These are phyloP conservation scores for Beris morrisii DNA, from an alignment of 2,888 invertebrate genomes.

Conservation along the genomic window DNA sequence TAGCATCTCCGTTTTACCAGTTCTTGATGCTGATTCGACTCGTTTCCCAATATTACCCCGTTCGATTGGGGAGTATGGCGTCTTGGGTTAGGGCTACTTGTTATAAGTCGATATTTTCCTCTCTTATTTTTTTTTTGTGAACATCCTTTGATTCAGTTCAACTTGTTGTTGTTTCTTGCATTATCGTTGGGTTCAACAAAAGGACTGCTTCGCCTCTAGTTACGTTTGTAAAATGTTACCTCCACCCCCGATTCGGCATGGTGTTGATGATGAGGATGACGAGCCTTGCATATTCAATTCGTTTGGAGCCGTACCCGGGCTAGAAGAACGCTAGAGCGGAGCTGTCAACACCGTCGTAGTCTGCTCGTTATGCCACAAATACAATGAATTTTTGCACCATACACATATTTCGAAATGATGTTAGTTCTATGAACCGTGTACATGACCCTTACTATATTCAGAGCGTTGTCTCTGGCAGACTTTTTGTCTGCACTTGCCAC, in stretches of 20 bases:
- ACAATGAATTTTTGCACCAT: conserved; percentile 15
- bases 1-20: background rate
- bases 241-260: conserved; percentile 30
- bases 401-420: background rate
- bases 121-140: background rate
- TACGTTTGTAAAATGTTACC: conserved; percentile 17
- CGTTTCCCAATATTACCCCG: conserved; percentile 11
- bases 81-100: background rate
- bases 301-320: background rate
- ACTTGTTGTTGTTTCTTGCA: conserved; percentile 9
- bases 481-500: conserved; percentile 31
- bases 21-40: conserved; percentile 13
- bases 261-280: conserved; percentile 39
- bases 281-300: conserved; percentile 39
- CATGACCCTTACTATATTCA: conserved; percentile 29
- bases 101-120: conserved; percentile 3
- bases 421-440: background rate
- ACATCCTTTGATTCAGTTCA: conserved; percentile 9
- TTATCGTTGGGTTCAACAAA: background rate
- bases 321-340: conserved; percentile 7
- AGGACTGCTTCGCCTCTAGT: background rate
- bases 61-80: background rate
- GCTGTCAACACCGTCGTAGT: conserved; percentile 26
- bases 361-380: conserved; percentile 30
- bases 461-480: conserved; percentile 13